Percentiles rank a stretch among this genome's conserved stretches.
Conservation (phyloP, 2,113 vertebrate species). For the Rhinolophus sinicus region DNA sequence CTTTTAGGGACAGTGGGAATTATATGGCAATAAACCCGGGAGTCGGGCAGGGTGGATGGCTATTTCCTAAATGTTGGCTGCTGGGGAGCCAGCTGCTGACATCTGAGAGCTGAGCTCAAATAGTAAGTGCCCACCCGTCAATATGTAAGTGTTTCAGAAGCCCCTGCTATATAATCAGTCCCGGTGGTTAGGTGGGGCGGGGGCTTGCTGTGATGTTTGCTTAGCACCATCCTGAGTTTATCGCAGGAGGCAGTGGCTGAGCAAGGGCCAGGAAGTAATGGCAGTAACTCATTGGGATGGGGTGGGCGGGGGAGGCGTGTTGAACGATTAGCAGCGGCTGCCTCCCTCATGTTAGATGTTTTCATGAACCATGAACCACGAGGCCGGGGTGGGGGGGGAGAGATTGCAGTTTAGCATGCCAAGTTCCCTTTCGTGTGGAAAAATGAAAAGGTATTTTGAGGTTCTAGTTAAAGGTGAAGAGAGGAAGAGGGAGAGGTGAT, state of each 20-base stretch:
- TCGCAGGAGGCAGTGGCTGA: not conserved
- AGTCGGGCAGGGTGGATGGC: not conserved
- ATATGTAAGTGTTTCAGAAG: conserved; percentile 10
- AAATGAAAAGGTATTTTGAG: not conserved
- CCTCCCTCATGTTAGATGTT: no score
- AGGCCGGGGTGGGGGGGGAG: not conserved
- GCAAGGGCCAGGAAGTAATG: not conserved
- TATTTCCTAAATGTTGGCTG: conserved; percentile 5
- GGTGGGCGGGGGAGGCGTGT: fast-evolving
- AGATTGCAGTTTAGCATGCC: not conserved
- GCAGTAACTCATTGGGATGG: not conserved
- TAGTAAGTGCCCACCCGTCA: not conserved
- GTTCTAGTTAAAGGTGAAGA: not conserved
- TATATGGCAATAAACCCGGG: conserved; percentile 36
- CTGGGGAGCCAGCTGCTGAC: not conserved
- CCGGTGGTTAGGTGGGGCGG: not conserved
- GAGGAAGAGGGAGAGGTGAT: not conserved
- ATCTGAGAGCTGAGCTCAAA: not conserved
- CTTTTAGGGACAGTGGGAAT: conserved; percentile 51
- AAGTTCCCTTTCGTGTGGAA: not conserved
- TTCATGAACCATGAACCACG: not conserved
- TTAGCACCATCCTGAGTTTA: not conserved
- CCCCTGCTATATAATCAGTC: not conserved
- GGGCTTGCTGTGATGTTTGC: not conserved
- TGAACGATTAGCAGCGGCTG: fast-evolving